A percentile compares a stretch with the other conserved stretches of the same genome.
Conservation (phyloP, 2,113 vertebrate genomes). For the Oceanites oceanicus region DNA sequence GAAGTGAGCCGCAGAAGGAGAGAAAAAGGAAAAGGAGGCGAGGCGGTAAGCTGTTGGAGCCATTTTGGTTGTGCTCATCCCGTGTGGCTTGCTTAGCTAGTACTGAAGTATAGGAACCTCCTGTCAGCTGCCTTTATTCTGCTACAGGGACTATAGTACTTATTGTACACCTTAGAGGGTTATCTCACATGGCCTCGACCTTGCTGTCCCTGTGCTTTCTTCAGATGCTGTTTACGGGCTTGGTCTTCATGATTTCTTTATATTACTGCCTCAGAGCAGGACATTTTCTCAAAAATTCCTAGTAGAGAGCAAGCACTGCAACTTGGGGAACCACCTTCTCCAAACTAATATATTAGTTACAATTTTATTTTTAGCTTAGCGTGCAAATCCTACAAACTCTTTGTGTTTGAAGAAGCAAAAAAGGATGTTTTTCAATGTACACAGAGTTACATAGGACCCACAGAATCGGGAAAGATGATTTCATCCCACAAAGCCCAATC, state of each 20-base stretch:
- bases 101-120: neutral
- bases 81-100: neutral
- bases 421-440: neutral
- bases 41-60: neutral
- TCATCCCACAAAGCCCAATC: neutral
- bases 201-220: neutral
- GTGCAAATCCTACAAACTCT: neutral
- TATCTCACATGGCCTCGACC: accelerated
- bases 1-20: neutral
- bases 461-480: neutral
- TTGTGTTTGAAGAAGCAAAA: neutral
- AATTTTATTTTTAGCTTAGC: neutral
- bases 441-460: neutral
- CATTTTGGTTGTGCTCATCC: neutral
- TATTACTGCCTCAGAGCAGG: neutral
- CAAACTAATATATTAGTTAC: neutral
- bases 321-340: neutral
- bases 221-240: neutral
- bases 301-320: neutral
- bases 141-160: neutral
- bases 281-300: neutral
- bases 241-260: neutral
- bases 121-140: neutral
- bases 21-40: neutral
- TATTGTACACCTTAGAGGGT: neutral